Evolutionary conservation across 2,888 invertebrate species (phyloP), one percentile per base, ranked within the genome.

Genomic region (Laspeyria flexula): DNA sequence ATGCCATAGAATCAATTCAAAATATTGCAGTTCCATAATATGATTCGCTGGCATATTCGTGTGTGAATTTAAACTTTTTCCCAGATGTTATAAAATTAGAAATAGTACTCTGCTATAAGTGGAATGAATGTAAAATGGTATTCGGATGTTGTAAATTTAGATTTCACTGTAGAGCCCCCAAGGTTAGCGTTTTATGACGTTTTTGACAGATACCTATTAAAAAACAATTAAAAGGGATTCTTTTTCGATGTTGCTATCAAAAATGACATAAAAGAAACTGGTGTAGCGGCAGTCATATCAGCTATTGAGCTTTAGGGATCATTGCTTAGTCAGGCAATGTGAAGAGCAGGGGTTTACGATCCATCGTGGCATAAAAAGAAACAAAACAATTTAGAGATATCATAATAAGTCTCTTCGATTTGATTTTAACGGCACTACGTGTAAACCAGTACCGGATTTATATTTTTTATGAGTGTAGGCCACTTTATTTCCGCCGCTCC

Each of bases 51-150:
- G n/a, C n/a, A n/a, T n/a, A n/a, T 62, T 65, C 54, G 11, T 37
- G 42, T 29, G 41, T 42, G 49, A 55, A 60, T 60, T 52, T 55
- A 49, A 27, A 33, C 35, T 50, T 16, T 29, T 12, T 46, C 21
- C 44, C 49, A 37, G 29, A 38, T 29, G 48, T 21, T 60, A 55
- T 40, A 65, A 60, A 60, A 49, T 65, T 60, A 60, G 62, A 55
- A 42, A 42, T 31, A 60, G 35, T 55, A 39, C 41, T 45, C 13
- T 65, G 45, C 43, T 56, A 30, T 40, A 39, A 39, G 65, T 49
- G 46, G 39, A 49, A 43, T 37, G 31, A 37, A 47, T 39, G 39
- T 29, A 21, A 12, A 38, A 46, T 38, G 41, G 38, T 38, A 47
- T 39, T 44, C 35, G 31, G 45, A 47, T 46, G 41, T 34, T 12